phyloP scores from a whole-genome alignment of 1,140 invertebrate genomes.

The Lithobius niger region DNA sequence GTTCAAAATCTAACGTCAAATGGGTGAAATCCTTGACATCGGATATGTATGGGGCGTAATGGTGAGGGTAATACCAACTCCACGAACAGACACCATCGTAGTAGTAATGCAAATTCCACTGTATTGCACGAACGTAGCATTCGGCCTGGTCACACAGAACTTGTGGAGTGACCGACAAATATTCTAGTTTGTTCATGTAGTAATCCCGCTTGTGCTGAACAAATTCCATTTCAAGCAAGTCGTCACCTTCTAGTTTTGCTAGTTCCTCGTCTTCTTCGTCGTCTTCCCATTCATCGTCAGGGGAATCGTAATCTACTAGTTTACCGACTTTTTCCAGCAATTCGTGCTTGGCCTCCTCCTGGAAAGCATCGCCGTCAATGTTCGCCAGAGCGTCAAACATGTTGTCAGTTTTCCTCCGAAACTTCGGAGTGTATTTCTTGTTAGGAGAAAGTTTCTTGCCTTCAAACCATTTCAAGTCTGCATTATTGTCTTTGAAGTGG shows the following conservation, averaged over 20 bases:
- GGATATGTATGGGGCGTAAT: constrained; percentile 91
- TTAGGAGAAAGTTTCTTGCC: constrained; percentile 42
- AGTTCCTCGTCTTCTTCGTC: constrained; percentile 21
- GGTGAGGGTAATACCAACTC: constrained; percentile 95
- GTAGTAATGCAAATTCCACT: constrained; percentile 95
- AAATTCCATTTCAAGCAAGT: constrained; percentile 50
- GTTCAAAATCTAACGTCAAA: constrained; percentile 50
- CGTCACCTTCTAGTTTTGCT: constrained; percentile 21
- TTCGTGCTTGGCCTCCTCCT: no score
- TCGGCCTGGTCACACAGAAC: constrained; percentile 64
- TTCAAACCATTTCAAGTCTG: constrained; percentile 75
- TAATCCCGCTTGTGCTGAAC: constrained; percentile 74
- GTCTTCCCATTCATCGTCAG: no score
- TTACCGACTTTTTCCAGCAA: no score
- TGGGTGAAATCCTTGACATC: constrained; percentile 67
- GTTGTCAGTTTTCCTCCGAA: constrained; percentile 13
- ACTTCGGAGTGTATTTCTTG: constrained; percentile 12
- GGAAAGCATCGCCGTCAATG: constrained; percentile 31
- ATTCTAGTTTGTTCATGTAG: constrained; percentile 79
- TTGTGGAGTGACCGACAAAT: constrained; percentile 47
- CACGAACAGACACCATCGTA: constrained; percentile 91
- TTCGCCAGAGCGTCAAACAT: constrained; percentile 37
- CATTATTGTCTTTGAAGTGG: constrained; percentile 66
- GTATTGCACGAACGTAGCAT: constrained; percentile 80
- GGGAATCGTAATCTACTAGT: no score